These are phyloP conservation scores for Hycleus cichorii DNA, from an alignment of 1,140 invertebrate genomes.

Conservation along the genomic window DNA sequence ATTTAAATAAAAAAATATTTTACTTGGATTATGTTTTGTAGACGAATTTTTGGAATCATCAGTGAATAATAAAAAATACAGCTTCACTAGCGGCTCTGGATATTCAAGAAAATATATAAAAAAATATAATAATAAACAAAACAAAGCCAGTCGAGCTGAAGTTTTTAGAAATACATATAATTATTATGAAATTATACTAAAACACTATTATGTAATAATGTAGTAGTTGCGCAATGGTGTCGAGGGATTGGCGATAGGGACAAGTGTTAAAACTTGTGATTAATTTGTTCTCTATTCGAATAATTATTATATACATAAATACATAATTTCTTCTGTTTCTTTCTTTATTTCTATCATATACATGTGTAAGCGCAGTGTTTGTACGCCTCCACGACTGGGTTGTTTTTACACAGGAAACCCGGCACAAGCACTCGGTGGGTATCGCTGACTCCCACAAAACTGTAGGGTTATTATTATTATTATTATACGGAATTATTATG, in stretches of 20 bases:
- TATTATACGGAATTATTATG: slow-evolving; percentile 42
- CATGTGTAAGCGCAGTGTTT: slow-evolving; percentile 30
- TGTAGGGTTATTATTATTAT: slow-evolving; percentile 40
- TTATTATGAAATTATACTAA: slow-evolving; percentile 15
- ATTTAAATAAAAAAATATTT: slow-evolving; percentile 6
- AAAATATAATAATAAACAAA: slow-evolving; percentile 12
- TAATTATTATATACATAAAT: slow-evolving; percentile 27
- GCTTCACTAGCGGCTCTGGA: slow-evolving; percentile 25
- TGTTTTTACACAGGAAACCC: neutral
- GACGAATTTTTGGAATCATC: slow-evolving; percentile 19
- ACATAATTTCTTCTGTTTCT: neutral
- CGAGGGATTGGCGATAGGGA: slow-evolving; percentile 39
- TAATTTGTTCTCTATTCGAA: slow-evolving; percentile 38
- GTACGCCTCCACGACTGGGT: slow-evolving; percentile 17
- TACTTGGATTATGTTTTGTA: slow-evolving; percentile 26
- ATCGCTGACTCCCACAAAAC: slow-evolving; percentile 31
- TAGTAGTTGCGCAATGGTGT: slow-evolving; percentile 38
- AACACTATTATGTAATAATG: slow-evolving; percentile 35
- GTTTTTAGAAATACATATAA: slow-evolving; percentile 24
- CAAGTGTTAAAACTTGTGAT: slow-evolving; percentile 35
- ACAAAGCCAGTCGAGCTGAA: slow-evolving; percentile 19
- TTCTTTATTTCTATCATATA: slow-evolving; percentile 29
- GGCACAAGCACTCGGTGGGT: slow-evolving; percentile 24
- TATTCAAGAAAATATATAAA: neutral
- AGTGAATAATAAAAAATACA: slow-evolving; percentile 15